Base-by-base conservation (phyloP, 2,113 vertebrate species). In the Orycteropus afer region DNA sequence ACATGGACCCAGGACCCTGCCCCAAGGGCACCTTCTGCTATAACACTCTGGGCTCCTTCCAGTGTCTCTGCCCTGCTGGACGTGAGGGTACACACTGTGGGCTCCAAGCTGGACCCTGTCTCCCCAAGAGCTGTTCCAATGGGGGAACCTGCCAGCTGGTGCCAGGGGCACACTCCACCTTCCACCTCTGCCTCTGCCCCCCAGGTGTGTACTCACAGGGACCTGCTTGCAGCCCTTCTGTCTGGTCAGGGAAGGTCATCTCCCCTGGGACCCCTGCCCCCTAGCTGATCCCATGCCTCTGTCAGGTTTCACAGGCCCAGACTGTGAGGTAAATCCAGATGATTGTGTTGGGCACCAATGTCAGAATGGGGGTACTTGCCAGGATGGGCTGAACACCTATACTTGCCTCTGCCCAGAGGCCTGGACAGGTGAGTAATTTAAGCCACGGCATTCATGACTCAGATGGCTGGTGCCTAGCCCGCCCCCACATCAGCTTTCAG, bases 261-360 rank as follows among this genome's bases (percentile, higher is more conserved):
- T 34, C 42, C n/a, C 7, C 10, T 37, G 53, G 61, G 37, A 20
- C 6, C 61, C 13, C 49, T 34, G 22, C 34, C 67, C 37, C 51
- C 29, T 71, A 4, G 73, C 79, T 96, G 57, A 95, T 13, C 13
- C n/a, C 20, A 22, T 0, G 17, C 23, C 37, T 83, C 63, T 22
- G n/a, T 59, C 93, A 98, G 98, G 97, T 15, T 97, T 98, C 80
- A 97, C 98, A 5, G 98, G 98, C 37, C 95, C 81, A 0, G 65
- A 94, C 69, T 98, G 98, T 10, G 97, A 98, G 40, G 95, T 97
- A 91, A 98, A 98, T 29, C 93, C 95, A 10, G 98, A 98, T 1
- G 95, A 98, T 91, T 98, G 98, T 45, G 51, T 86, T 0, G 40
- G 59, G 22, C 97, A 98, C 90, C 96, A 61, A 12, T 98, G 98